Evolutionary conservation across 2,113 vertebrate species (phyloP), one percentile per base, ranked within the genome.

Genomic region (Nannobrachium achirus): DNA sequence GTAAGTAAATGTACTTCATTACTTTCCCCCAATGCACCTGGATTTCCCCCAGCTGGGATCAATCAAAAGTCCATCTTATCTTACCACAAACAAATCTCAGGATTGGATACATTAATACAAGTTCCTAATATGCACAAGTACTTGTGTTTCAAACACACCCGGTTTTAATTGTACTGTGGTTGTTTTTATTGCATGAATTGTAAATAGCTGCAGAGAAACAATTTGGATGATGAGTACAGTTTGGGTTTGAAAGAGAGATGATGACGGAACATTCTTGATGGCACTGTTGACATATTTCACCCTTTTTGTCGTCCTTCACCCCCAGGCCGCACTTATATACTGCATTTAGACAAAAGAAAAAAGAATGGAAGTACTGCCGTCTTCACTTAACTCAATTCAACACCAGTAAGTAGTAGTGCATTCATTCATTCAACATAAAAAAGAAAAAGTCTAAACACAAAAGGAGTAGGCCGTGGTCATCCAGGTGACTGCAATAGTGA

Each of bases 171-270:
- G 82, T 85, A 88, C 66, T 76, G 83, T 73, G 67, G 14, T 10
- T 11, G 44, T 58, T 92, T 86, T 93, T 93, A 92, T 93, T 93
- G 90, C 91, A 92, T 92, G 87, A 68, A 73, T 86, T 88, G 82
- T 80, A 46, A 89, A 79, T 80, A 81, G 83, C 80, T 89, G 85
- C 82, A 82, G 87, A 85, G 63, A 85, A 72, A 86, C 79, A 84
- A 72, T 40, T 79, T 68, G 76, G 76, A 75, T 66, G 69, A 77
- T 73, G 82, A 73, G 81, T 85, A 87, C 84, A 86, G 69, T 78
- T 63, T 73, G 75, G 69, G 75, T 69, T 44, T 73, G 68, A 83
- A 78, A 68, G 44, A 75, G 39, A 74, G 45, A 70, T 73, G 78
- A 48, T 69, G 68, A 68, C 56, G 72, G 76, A 73, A 81, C 81